Percentiles rank a stretch among this genome's conserved stretches.
Evolutionary conservation across 2,113 vertebrate genomes (phyloP).

Genomic region (Microtus ochrogaster): DNA sequence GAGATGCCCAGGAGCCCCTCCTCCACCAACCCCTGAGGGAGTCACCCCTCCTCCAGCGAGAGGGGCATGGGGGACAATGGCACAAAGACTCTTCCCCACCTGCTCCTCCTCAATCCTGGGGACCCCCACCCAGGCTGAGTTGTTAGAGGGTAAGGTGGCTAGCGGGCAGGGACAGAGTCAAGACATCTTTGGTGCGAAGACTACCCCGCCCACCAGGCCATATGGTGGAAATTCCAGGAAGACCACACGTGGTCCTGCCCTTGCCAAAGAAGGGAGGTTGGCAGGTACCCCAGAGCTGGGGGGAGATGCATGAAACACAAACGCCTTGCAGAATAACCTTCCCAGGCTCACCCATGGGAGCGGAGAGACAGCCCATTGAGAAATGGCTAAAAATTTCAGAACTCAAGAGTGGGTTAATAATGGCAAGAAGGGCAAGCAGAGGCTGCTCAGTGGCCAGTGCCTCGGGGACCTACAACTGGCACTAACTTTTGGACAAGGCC

Average conservation of each 20-base stretch:
- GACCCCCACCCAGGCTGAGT: not conserved
- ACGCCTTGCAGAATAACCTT: not conserved
- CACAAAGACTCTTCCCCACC: not conserved
- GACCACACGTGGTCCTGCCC: not conserved
- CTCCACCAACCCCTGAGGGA: slow-evolving; percentile 58
- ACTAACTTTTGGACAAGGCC: not conserved
- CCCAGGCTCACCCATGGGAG: not conserved
- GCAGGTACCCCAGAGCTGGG: not conserved
- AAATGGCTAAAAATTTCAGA: slow-evolving; percentile 57
- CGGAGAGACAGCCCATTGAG: not conserved
- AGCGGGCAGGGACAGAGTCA: slow-evolving; percentile 33
- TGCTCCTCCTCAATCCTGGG: not conserved
- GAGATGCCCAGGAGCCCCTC: slow-evolving; percentile 14
- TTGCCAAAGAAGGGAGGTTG: not conserved
- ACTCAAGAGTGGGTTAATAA: slow-evolving; percentile 1
- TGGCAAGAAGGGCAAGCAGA: slow-evolving; percentile 15
- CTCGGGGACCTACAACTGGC: not conserved
- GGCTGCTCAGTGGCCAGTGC: not conserved
- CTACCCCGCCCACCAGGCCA: not conserved
- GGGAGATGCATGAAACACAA: not conserved
- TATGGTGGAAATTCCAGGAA: not conserved
- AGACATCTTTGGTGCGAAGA: slow-evolving; percentile 81
- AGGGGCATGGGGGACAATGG: not conserved
- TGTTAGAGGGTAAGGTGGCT: not conserved
- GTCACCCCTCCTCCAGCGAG: not conserved